Evolutionary conservation across 1,140 invertebrate species (phyloP), one percentile per base, ranked within the genome.

Genomic region (Drosophila sp.): DNA sequence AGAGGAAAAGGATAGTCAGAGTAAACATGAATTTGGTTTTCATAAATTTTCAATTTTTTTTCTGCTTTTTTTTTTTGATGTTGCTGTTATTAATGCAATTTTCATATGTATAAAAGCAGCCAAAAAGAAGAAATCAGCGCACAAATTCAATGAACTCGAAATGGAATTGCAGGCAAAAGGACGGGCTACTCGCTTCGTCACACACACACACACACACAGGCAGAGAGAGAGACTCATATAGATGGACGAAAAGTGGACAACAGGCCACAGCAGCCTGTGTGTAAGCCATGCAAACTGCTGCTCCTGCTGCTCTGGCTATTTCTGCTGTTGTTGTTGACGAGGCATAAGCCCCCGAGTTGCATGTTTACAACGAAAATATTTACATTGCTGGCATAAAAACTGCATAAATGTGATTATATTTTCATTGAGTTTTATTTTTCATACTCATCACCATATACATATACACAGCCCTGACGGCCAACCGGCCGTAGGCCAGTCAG

Each of bases 351-450:
- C 60, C 33, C 25, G 40, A 56, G 56, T 47, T 55, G 30, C 65
- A 38, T 87, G 70, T 80, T 72, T 72, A 70, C 80, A 80, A 67
- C 70, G 55, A 84, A 80, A 89, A 89, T 90, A 89, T 89, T 89
- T 89, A 89, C 84, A 89, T 87, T 84, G 77, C 80, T 75, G 84
- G 84, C 84, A 90, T 90, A 89, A 89, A 89, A 89, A 89, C 80
- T 89, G 84, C 84, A 89, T 89, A 89, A 89, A 89, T 89, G 84
- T 89, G 84, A 89, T 89, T 89, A 89, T 80, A 84, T 89, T 89
- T 89, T 89, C 84, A 89, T 89, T 89, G 85, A 85, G 41, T 77
- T 78, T 84, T 89, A 80, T 73, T 76, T 66, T 61, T 56, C 35
- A 10, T 8, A 40, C 62, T 61, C 25, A 50, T 38, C 6, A 32